Evolutionary conservation across 2,888 invertebrate genomes (phyloP).

Genomic region (Enchytraeus crypticus): DNA sequence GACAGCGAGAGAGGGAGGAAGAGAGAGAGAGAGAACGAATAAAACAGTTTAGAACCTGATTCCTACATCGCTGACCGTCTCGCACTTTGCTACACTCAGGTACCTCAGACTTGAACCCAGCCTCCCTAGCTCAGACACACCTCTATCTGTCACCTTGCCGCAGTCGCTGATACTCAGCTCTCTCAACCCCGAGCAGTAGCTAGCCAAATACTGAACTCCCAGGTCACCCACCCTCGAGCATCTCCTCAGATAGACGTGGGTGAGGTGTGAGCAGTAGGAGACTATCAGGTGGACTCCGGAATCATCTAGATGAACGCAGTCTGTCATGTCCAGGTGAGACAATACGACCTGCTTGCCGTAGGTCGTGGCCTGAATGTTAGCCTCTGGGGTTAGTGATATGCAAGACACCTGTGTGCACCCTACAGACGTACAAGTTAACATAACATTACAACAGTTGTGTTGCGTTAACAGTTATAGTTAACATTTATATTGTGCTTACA

Average conservation of each 20-base stretch:
- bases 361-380: slow-evolving; percentile 39
- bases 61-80: slow-evolving; percentile 74
- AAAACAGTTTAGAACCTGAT: too few relatives aligned
- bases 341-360: slow-evolving; percentile 57
- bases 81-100: slow-evolving; percentile 86
- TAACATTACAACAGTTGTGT: background rate
- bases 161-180: slow-evolving; percentile 81
- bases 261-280: slow-evolving; percentile 75
- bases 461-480: too few relatives aligned
- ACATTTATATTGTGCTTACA: too few relatives aligned
- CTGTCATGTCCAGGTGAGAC: slow-evolving; percentile 81
- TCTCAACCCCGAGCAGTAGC: slow-evolving; percentile 72
- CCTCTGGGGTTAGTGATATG: slow-evolving; percentile 52
- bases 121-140: slow-evolving; percentile 76
- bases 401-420: slow-evolving; percentile 71
- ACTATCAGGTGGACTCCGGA: slow-evolving; percentile 73
- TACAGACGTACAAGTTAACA: too few relatives aligned
- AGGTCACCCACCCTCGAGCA: slow-evolving; percentile 83
- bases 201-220: slow-evolving; percentile 81
- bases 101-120: slow-evolving; percentile 80
- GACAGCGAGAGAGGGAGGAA: too few relatives aligned
- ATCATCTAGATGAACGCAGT: slow-evolving; percentile 76
- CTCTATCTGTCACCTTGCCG: slow-evolving; percentile 74
- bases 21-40: too few relatives aligned
- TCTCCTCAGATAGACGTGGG: slow-evolving; percentile 75